Conservation (phyloP, 92 coral and sea anemone genomes). For the Isaurus tuberculatus region DNA sequence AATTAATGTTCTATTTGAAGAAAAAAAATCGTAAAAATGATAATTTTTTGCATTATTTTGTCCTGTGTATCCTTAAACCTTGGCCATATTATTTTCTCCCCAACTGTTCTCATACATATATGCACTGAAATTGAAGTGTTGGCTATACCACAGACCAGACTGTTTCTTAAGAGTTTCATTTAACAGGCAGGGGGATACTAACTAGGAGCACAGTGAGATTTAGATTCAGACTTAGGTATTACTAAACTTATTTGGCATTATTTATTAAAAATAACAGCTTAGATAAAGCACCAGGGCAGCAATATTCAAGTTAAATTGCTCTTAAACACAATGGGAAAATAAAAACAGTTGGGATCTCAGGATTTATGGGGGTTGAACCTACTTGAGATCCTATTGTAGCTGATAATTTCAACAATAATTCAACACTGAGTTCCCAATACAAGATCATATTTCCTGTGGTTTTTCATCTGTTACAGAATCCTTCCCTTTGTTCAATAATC, state of each 20-base stretch:
- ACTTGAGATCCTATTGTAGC: slow-evolving; percentile 31
- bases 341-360: slow-evolving; percentile 30
- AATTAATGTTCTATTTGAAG: too few species aligned
- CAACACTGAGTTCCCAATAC: slow-evolving; percentile 28
- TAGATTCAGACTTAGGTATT: slow-evolving; percentile 23
- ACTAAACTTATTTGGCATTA: slow-evolving; percentile 23
- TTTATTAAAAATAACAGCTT: slow-evolving; percentile 20
- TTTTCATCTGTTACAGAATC: slow-evolving; percentile 6
- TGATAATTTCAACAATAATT: slow-evolving; percentile 20
- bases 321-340: slow-evolving; percentile 24
- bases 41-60: too few species aligned
- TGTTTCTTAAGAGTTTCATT: slow-evolving; percentile 36
- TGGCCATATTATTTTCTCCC: slow-evolving; percentile 25
- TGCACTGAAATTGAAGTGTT: slow-evolving; percentile 26
- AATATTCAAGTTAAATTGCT: slow-evolving; percentile 21
- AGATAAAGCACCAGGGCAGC: slow-evolving; percentile 37
- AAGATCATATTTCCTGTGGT: slow-evolving; percentile 29
- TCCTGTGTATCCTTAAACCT: too few species aligned
- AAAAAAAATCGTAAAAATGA: too few species aligned
- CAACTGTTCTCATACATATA: slow-evolving; percentile 32
- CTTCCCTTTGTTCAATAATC: slow-evolving; percentile 4
- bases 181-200: slow-evolving; percentile 35
- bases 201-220: slow-evolving; percentile 30
- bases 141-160: slow-evolving; percentile 34
- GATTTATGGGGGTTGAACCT: slow-evolving; percentile 11